Evolutionary conservation across 2,888 invertebrate species (phyloP), one percentile per base, ranked within the genome.

Genomic region (Athalia circularis): DNA sequence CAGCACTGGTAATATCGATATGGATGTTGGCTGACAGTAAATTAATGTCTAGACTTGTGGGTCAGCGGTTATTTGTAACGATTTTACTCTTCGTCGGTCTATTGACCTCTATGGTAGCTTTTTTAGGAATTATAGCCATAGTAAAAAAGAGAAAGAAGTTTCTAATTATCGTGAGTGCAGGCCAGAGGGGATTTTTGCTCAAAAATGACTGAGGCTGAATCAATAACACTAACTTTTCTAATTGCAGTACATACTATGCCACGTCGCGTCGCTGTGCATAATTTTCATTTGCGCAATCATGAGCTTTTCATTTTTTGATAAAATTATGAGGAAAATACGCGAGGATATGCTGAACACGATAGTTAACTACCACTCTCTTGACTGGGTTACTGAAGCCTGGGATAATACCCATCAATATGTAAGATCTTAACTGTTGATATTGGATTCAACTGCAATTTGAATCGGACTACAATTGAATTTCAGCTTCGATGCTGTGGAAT

Each of bases 401-500:
- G 87, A 87, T 59, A 87, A 86, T 70, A 87, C 87, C 59, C 87
- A 87, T 5, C 83, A 79, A 85, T 86, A 86, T 65, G 87, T 87
- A 81, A 83, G 78, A 5, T n/a, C 3, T 6, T 54, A 8, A 62
- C 29, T 7, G 13, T 13, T 4, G 13, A 6, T 13, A n/a, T 15
- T 15, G 62, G 29, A 62, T 15, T 62, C 62, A 4, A 8, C 62
- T 9, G 62, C 9, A 62, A 62, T 8, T n/a, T 13, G 13, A 13
- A 13, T 4, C 3, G 8, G 8, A n/a, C 5, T 48, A n/a, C n/a
- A 9, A 50, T 52, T n/a, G 13, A 8, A 29, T 65, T 77, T 83
- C 29, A 87, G 86, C 78, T 87, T 48, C 82, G 82, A 77, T 87
- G 87, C 61, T 87, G 87, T 62, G 87, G 87, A 50, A 82, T 87